Conservation (phyloP, 2,797 vertebrate species). For the Amblyraja radiata region DNA sequence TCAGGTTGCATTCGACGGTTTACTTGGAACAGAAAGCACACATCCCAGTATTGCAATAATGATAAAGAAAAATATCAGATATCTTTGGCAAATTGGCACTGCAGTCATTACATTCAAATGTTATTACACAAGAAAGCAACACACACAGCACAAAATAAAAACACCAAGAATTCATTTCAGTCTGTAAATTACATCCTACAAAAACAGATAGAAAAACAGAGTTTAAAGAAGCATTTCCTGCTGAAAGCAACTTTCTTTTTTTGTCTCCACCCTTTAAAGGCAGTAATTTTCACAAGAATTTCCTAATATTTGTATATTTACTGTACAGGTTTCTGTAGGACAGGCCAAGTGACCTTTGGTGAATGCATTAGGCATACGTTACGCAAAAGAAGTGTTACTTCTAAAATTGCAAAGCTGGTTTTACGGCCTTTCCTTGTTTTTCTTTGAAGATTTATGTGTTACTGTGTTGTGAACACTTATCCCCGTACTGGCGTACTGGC, state of each 20-base stretch:
- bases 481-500: neutral
- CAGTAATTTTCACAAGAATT: conserved; percentile 52
- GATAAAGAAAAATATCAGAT: conserved; percentile 65
- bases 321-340: conserved; percentile 67
- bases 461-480: neutral
- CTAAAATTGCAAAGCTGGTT: neutral
- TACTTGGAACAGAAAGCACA: conserved; percentile 86
- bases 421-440: conserved; percentile 2
- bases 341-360: conserved; percentile 90
- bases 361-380: conserved; percentile 63
- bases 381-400: conserved; percentile 38
- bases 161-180: conserved; percentile 79
- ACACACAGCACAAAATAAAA: conserved; percentile 89
- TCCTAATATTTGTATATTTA: conserved; percentile 53
- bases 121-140: conserved; percentile 88
- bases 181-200: conserved; percentile 87
- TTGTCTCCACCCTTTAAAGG: conserved; percentile 74
- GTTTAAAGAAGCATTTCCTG: conserved; percentile 86
- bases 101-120: conserved; percentile 99
- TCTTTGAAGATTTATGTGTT: conserved; percentile 15
- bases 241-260: conserved; percentile 56
- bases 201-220: conserved; percentile 98
- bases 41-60: conserved; percentile 69
- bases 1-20: conserved; percentile 81
- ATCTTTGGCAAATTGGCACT: conserved; percentile 99